Conservation (phyloP, 2,113 vertebrate genomes). For the Chaetodon trifascialis region DNA sequence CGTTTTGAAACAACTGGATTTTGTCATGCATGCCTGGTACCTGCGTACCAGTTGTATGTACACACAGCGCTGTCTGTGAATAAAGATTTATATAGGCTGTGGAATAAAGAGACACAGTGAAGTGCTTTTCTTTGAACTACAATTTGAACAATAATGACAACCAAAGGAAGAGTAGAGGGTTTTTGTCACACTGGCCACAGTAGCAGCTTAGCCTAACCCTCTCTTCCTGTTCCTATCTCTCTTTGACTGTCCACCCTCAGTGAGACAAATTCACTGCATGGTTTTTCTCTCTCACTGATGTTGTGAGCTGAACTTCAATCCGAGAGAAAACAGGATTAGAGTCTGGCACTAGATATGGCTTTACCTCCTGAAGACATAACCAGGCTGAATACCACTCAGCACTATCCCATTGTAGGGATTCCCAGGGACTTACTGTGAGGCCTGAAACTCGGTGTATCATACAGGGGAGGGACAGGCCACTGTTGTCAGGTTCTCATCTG, state of each 20-base stretch:
- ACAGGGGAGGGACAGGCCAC: not conserved
- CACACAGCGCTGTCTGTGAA: not conserved
- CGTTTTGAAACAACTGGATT: too few species aligned
- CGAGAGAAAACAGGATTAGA: conserved; percentile 75
- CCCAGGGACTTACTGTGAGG: conserved; percentile 36
- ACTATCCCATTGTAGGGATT: conserved; percentile 61
- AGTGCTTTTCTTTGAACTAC: conserved; percentile 25
- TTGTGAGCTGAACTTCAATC: conserved; percentile 66
- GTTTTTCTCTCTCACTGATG: conserved; percentile 41
- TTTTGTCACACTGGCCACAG: conserved; percentile 24
- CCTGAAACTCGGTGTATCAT: conserved; percentile 37
- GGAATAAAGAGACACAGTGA: not conserved
- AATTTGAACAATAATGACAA: conserved; percentile 17
- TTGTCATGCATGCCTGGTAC: too few species aligned
- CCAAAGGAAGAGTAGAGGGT: not conserved
- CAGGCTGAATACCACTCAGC: conserved; percentile 64
- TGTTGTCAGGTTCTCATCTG: conserved; percentile 43
- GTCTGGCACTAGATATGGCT: conserved; percentile 59
- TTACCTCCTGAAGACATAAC: conserved; percentile 63
- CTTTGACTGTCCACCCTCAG: conserved; percentile 51
- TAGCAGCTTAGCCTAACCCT: conserved; percentile 44
- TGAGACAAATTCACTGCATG: conserved; percentile 60
- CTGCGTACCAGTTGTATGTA: too few species aligned
- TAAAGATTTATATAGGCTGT: not conserved
- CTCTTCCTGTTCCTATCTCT: conserved; percentile 47